Conservation (phyloP, 1,140 invertebrate species). For the Plectus sambesii region DNA sequence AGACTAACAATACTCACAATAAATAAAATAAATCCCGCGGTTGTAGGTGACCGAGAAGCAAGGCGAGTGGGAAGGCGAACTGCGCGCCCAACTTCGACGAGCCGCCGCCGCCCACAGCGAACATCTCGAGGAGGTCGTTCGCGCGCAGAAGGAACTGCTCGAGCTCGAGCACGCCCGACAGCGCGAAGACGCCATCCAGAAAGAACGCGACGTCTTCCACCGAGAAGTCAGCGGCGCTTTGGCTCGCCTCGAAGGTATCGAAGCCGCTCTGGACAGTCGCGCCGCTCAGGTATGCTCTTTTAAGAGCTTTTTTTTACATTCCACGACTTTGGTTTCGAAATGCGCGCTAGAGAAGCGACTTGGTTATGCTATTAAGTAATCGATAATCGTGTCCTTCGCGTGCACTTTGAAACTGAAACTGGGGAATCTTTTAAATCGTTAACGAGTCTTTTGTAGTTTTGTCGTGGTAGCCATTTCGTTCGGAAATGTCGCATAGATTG, state of each 20-base stretch:
- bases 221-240: slow-evolving; percentile 66
- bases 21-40: no score
- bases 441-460: no score
- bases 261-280: slow-evolving; percentile 70
- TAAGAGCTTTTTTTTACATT: slow-evolving; percentile 12
- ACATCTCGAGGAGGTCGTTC: slow-evolving; percentile 63
- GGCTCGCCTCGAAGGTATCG: slow-evolving; percentile 71
- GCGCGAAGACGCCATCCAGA: slow-evolving; percentile 49
- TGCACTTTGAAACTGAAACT: no score
- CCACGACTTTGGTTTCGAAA: slow-evolving; percentile 8
- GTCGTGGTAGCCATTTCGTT: no score
- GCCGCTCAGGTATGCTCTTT: slow-evolving; percentile 17
- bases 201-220: slow-evolving; percentile 60
- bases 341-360: no score
- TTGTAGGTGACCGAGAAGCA: slow-evolving; percentile 55
- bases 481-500: no score
- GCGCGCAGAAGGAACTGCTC: slow-evolving; percentile 60
- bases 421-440: slow-evolving; percentile 5
- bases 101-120: slow-evolving; percentile 71
- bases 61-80: slow-evolving; percentile 60
- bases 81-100: slow-evolving; percentile 62
- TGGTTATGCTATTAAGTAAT: no score
- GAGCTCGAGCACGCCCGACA: slow-evolving; percentile 55
- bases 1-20: no score
- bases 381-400: no score